Evolutionary conservation across 2,113 vertebrate species (phyloP), one percentile per base, ranked within the genome.

Genomic region (Zingel zingel): DNA sequence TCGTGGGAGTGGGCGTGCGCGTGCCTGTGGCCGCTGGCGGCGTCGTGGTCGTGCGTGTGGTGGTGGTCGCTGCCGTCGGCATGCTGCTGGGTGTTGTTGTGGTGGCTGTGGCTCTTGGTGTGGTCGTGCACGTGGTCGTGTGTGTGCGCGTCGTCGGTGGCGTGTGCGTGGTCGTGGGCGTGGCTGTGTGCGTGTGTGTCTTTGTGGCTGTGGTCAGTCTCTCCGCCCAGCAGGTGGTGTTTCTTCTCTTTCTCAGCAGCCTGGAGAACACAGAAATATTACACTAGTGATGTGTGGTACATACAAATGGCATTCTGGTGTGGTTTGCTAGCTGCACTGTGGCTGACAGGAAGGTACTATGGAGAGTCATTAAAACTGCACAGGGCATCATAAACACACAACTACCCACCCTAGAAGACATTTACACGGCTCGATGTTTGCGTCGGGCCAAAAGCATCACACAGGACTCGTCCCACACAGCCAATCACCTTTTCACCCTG

Each of bases 141-240:
- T 3, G 45, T 5, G 68, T 89, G 86, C 0, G 48, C 3, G 0
- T 27, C 50, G 45, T 85, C 64, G 6, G 65, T 69, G 0, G 21
- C 1, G 10, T 91, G 91, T 1, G 25, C 33, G 0, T 73, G 65
- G 21, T 80, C 84, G 0, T 86, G 83, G 48, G 18, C 21, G 23
- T 69, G 74, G 21, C 18, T 21, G n/a, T 90, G 85, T 3, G 25
- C 0, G 0, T 91, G 68, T 13, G 69, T 53, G 45, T 87, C 79
- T 0, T 9, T 79, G 81, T 95, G 95, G 75, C 75, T 81, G 92
- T 96, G 95, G 86, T 94, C 92, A 0, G 75, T 84, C 75, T 87
- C 86, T 21, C 18, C 88, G 4, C 81, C 93, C 51, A 90, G 63
- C 33, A 91, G 53, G 77, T 96, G 95, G 11, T 64, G 66, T 21